Base-by-base conservation (phyloP, 2,113 vertebrate species). In the Apodemus speciosus region DNA sequence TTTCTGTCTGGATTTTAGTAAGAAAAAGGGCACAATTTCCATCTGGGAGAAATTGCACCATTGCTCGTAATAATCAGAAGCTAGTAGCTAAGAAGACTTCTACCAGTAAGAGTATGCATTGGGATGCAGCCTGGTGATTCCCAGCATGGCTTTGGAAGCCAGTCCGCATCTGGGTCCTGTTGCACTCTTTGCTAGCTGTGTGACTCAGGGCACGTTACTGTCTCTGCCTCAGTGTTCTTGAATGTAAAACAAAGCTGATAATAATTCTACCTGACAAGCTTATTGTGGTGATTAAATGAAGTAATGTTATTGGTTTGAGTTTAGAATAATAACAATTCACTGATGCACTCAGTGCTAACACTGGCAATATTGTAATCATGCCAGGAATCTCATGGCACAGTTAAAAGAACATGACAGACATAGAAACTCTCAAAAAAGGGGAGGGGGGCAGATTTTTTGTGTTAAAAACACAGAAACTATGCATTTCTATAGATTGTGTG, bases 61-160 rank as follows among this genome's bases (percentile, higher is more conserved):
- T 88, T 95, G 49, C 73, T 90, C 72, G 21, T 95, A 77, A 85
- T 53, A 46, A 58, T 66, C 43, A 84, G 89, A 85, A 88, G 51
- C 32, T 73, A 43, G 16, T 25, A 79, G 23, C 21, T 53, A 53
- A 69, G 21, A 46, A 49, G 27, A 79, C 91, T 91, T 87, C 27
- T 58, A 15, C 83, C 32, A 79, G 7, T 68, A 43, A 91, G 64
- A 51, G 64, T 89, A 66, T 60, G 23, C 20, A 40, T 40, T 93
- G 75, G 89, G 58, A 89, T 84, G 3, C 53, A n/a, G 21, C 38
- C 16, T 88, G 38, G 40, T 60, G 32, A 14, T 85, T 64, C 79
- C 21, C 10, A 91, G 1, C 13, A 3, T 75, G 32, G 64, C 27
- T n/a, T 84, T 93, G 85, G 43, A 60, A 90, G 84, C 58, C 64